Evolutionary conservation across 2,113 vertebrate species (phyloP).

Genomic region (Numenius arquata): DNA sequence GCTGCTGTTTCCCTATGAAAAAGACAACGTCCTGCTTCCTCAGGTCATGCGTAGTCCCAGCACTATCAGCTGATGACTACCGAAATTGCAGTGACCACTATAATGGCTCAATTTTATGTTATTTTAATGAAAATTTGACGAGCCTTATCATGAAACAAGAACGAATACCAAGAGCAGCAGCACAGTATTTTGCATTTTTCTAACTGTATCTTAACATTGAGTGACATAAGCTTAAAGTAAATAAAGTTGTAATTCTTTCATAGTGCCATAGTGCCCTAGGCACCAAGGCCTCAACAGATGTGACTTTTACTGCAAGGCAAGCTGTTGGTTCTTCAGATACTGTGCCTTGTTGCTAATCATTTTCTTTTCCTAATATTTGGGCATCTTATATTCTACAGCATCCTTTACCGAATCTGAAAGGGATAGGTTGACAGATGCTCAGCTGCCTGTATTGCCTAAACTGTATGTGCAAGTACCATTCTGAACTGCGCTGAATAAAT

Average conservation of each 20-base stretch:
- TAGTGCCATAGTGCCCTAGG: too few species aligned
- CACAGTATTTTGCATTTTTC: background rate
- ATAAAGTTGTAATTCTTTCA: background rate
- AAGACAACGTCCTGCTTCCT: background rate
- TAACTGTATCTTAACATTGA: background rate
- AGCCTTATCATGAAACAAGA: background rate
- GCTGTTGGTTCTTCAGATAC: background rate
- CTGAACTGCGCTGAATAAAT: background rate
- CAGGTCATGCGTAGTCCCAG: background rate
- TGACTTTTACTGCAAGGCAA: background rate
- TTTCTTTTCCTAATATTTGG: background rate
- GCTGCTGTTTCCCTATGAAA: background rate
- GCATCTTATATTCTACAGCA: background rate
- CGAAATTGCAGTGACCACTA: background rate
- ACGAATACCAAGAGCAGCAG: background rate
- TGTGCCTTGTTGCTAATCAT: background rate
- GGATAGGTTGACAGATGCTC: background rate
- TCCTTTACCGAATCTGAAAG: background rate
- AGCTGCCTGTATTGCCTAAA: background rate
- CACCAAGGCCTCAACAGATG: background rate
- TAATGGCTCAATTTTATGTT: background rate
- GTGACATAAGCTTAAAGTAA: background rate
- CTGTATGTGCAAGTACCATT: background rate
- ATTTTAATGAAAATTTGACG: background rate
- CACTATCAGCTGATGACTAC: background rate